phyloP scores from a whole-genome alignment of 1,140 invertebrate species.

The Heterodera carotae region DNA sequence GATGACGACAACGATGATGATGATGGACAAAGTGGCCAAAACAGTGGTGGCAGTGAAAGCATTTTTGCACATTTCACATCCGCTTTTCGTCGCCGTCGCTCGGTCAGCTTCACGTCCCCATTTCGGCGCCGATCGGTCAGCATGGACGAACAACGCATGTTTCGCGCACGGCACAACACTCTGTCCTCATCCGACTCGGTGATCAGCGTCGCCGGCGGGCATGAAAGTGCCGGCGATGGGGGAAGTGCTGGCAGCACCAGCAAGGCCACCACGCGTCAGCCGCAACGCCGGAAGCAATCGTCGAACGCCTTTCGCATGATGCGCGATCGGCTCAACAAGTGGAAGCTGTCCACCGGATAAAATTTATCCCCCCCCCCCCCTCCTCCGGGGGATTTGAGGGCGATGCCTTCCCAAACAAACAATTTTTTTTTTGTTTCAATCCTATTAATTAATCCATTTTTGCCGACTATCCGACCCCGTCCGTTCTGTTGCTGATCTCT shows the following conservation, averaged over 20 bases:
- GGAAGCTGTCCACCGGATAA: constrained; percentile 17
- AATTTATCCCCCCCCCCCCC: not conserved
- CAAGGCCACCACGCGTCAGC: not conserved
- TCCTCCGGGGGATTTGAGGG: too few species aligned
- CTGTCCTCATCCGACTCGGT: constrained; percentile 10
- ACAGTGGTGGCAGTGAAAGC: too few species aligned
- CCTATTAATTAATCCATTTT: too few species aligned
- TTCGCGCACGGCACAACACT: constrained; percentile 2
- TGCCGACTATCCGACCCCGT: too few species aligned
- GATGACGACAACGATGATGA: not conserved
- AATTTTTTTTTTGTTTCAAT: too few species aligned
- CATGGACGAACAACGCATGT: constrained; percentile 16
- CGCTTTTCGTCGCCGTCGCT: too few species aligned
- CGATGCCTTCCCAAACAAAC: too few species aligned
- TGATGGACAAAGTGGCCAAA: not conserved
- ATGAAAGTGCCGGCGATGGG: too few species aligned
- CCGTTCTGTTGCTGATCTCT: too few species aligned
- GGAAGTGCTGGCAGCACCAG: too few species aligned
- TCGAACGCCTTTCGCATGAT: constrained; percentile 12
- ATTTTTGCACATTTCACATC: too few species aligned
- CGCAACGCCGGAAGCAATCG: not conserved
- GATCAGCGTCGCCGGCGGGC: too few species aligned
- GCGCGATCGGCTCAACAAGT: constrained; percentile 24
- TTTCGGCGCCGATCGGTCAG: constrained; percentile 21
- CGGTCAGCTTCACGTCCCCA: not conserved